A percentile compares a stretch with the other conserved stretches of the same genome.
These are phyloP conservation scores for Taurulus bubalis DNA, from an alignment of 2,113 vertebrate genomes.

Conservation along the genomic window DNA sequence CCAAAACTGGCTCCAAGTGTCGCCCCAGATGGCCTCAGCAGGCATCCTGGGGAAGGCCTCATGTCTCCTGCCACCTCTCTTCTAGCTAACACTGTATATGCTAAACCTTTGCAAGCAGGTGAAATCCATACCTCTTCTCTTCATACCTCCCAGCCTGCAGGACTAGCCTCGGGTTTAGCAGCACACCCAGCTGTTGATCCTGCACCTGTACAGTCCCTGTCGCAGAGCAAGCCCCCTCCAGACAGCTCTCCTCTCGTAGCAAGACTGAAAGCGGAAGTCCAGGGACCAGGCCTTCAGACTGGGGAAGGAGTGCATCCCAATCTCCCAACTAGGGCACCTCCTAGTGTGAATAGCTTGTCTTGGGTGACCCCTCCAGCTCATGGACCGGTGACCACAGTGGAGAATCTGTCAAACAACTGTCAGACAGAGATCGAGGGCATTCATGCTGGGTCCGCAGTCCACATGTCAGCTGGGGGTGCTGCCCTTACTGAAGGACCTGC, in stretches of 20 bases:
- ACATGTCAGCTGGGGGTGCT: slow-evolving; percentile 5
- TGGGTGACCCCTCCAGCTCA: not conserved
- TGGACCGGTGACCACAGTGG: slow-evolving; percentile 20
- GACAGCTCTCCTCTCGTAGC: slow-evolving; percentile 26
- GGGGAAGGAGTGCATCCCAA: slow-evolving; percentile 1
- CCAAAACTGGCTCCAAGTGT: slow-evolving; percentile 22
- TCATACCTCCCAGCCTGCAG: slow-evolving; percentile 16
- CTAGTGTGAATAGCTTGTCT: not conserved
- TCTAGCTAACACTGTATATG: slow-evolving; percentile 5
- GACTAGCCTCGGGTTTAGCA: not conserved
- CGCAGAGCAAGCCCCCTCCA: slow-evolving; percentile 23
- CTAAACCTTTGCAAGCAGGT: slow-evolving; percentile 28
- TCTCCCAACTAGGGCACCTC: not conserved
- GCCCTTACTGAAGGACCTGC: slow-evolving; percentile 14
- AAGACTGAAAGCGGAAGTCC: slow-evolving; percentile 16
- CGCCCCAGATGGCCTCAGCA: slow-evolving; percentile 7
- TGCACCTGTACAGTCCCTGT: not conserved
- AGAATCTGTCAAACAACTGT: slow-evolving; percentile 47
- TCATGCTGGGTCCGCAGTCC: not conserved
- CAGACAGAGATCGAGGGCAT: not conserved
- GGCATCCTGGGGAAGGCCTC: slow-evolving; percentile 4
- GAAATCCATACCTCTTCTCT: not conserved
- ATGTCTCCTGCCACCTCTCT: slow-evolving; percentile 17
- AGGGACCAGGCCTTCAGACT: slow-evolving; percentile 14
- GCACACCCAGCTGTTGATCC: slow-evolving; percentile 31